phyloP scores from a whole-genome alignment of 1,140 invertebrate genomes.

The Brachionus rotundiformis region DNA sequence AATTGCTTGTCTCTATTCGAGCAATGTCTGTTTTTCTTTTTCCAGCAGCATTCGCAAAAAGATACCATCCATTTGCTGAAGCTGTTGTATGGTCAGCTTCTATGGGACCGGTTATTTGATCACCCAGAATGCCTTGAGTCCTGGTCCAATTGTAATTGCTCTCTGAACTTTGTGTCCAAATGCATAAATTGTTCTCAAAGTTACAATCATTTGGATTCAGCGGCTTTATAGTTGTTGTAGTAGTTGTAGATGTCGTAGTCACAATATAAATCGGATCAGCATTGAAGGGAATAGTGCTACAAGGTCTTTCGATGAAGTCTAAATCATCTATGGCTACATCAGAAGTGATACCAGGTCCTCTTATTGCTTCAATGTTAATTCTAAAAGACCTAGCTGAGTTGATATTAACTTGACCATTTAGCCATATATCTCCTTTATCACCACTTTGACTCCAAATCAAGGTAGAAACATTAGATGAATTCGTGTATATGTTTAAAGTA shows the following conservation, averaged over 20 bases:
- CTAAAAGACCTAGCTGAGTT: constrained; percentile 50
- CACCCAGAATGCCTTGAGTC: constrained; percentile 13
- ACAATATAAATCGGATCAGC: constrained; percentile 55
- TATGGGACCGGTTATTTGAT: background rate
- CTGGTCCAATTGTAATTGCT: constrained; percentile 32
- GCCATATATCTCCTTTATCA: constrained; percentile 51
- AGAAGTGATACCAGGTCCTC: constrained; percentile 54
- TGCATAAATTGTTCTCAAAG: constrained; percentile 56
- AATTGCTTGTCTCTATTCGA: background rate
- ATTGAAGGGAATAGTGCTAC: constrained; percentile 55
- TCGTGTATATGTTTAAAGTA: constrained; percentile 29
- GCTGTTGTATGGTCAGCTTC: constrained; percentile 62
- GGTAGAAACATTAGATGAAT: background rate
- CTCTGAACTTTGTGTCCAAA: constrained; percentile 2
- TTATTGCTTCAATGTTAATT: constrained; percentile 57
- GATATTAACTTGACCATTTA: constrained; percentile 50
- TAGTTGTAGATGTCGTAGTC: constrained; percentile 42
- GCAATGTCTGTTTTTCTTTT: constrained; percentile 6
- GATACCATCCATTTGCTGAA: constrained; percentile 59
- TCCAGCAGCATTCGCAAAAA: constrained; percentile 54
- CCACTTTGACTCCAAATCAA: constrained; percentile 51
- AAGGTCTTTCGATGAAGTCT: constrained; percentile 56
- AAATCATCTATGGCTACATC: constrained; percentile 62
- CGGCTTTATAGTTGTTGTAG: constrained; percentile 53
- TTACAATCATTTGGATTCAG: constrained; percentile 55